Percentiles rank a stretch among this genome's conserved stretches.
phyloP scores from a whole-genome alignment of 2,113 vertebrate genomes.

The Oxygymnocypris stewartii region DNA sequence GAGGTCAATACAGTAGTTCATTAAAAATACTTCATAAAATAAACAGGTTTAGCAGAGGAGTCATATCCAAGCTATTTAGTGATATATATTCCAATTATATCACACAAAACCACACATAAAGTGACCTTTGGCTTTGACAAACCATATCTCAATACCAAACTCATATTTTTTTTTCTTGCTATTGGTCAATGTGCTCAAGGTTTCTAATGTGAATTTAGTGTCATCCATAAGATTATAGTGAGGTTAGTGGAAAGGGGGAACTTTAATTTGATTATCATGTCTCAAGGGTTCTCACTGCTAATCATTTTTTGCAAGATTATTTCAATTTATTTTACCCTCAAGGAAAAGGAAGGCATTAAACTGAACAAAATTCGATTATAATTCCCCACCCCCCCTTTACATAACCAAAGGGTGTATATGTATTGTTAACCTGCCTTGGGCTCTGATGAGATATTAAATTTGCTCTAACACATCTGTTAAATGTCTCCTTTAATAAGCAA shows the following conservation, averaged over 20 bases:
- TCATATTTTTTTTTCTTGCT: neutral
- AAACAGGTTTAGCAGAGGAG: constrained; percentile 1
- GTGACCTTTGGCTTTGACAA: neutral
- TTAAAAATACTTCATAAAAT: neutral
- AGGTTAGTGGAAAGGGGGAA: constrained; percentile 55
- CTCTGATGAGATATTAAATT: constrained; percentile 42
- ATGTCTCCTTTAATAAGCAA: constrained; percentile 43
- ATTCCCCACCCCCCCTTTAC: neutral
- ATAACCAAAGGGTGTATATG: constrained; percentile 38
- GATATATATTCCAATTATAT: constrained; percentile 7
- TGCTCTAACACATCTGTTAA: constrained; percentile 32
- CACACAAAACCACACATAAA: neutral
- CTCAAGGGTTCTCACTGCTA: constrained; percentile 60
- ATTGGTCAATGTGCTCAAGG: constrained; percentile 32
- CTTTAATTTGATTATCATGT: constrained; percentile 71
- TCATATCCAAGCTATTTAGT: neutral
- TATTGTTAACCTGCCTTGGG: constrained; percentile 43
- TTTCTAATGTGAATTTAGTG: constrained; percentile 59
- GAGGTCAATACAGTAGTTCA: neutral
- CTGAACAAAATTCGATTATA: constrained; percentile 54
- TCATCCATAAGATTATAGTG: constrained; percentile 56
- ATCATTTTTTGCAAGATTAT: constrained; percentile 68
- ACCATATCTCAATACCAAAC: neutral
- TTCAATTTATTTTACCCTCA: constrained; percentile 68
- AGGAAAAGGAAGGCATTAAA: constrained; percentile 67